phyloP scores from a whole-genome alignment of 2,797 vertebrate species.

The Phoeniculus purpureus region DNA sequence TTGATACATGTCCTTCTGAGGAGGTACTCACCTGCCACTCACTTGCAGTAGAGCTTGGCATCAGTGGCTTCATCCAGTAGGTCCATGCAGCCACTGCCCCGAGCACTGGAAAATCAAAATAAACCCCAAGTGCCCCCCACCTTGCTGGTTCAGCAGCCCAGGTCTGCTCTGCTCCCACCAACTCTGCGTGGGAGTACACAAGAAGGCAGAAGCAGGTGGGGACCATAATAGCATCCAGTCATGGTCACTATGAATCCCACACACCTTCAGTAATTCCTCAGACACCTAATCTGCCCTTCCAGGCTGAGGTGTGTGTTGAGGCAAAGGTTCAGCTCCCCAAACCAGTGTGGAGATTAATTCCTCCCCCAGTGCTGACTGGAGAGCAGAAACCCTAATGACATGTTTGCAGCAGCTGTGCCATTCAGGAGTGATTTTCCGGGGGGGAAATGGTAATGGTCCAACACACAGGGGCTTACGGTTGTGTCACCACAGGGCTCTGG shows the following conservation, averaged over 20 bases:
- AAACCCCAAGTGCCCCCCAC: background rate
- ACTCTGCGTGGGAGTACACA: background rate
- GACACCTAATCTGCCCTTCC: constrained; percentile 67
- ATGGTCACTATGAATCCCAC: constrained; percentile 40
- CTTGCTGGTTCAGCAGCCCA: background rate
- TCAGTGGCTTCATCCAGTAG: background rate
- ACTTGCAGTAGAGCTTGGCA: accelerated
- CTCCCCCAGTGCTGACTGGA: constrained; percentile 41
- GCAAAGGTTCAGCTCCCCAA: constrained; percentile 51
- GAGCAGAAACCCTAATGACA: constrained; percentile 67
- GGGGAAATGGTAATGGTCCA: constrained; percentile 62
- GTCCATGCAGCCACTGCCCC: background rate
- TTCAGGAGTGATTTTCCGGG: constrained; percentile 67
- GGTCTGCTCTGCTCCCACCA: background rate
- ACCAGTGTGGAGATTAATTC: constrained; percentile 46
- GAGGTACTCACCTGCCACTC: background rate
- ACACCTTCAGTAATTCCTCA: constrained; percentile 57
- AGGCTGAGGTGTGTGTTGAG: constrained; percentile 40
- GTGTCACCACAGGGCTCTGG: constrained; percentile 62
- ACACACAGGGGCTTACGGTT: constrained; percentile 44
- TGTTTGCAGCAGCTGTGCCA: constrained; percentile 69
- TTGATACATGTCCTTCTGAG: accelerated
- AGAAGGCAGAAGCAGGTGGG: constrained; percentile 53
- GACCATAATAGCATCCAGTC: constrained; percentile 56
- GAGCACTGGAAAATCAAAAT: background rate